Percentiles rank a stretch among this genome's conserved stretches.
Conservation (phyloP, 2,113 vertebrate genomes). For the Phocoena sinus region DNA sequence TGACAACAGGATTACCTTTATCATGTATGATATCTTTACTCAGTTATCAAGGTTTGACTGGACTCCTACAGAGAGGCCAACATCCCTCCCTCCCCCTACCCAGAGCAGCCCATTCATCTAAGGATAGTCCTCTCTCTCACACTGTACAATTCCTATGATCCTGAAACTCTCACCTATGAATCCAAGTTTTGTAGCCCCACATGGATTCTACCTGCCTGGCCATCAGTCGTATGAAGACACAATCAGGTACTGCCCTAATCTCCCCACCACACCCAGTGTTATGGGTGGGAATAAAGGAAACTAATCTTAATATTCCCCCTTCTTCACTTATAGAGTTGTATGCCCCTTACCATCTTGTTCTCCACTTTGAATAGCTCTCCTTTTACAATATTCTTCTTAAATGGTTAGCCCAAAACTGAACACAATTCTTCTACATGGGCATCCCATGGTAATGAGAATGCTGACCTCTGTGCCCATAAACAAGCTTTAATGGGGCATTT, state of each 20-base stretch:
- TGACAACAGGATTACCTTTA: not conserved
- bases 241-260: not conserved
- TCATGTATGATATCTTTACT: not conserved
- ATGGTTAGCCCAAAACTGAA: not conserved
- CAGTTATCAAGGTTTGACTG: not conserved
- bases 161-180: not conserved
- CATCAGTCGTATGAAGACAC: not conserved
- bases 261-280: too few species aligned
- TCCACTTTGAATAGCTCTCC: not conserved
- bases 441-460: not conserved
- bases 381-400: not conserved
- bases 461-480: not conserved
- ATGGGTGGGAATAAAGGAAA: not conserved
- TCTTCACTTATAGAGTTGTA: not conserved
- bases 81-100: not conserved
- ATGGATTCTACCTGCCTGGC: not conserved
- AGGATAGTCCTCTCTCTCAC: not conserved
- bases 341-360: not conserved
- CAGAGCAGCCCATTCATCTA: not conserved
- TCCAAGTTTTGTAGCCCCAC: not conserved
- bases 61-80: not conserved
- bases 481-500: not conserved
- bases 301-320: not conserved
- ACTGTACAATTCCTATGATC: not conserved
- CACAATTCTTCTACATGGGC: not conserved